These are phyloP conservation scores for Drosophila arawakana DNA, from an alignment of 1,140 invertebrate species.

Conservation along the genomic window DNA sequence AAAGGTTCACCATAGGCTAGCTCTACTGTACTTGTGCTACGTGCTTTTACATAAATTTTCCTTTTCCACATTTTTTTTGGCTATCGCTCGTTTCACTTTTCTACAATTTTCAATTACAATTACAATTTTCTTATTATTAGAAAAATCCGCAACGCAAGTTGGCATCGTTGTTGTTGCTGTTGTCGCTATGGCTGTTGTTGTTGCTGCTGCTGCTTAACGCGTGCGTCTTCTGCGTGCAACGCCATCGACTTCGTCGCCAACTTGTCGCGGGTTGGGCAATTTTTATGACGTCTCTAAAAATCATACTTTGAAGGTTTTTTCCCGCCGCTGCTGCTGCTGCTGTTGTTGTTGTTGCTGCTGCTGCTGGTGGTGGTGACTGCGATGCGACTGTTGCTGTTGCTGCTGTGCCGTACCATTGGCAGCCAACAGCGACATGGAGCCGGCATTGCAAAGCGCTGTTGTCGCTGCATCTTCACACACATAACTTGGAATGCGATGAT, in stretches of 20 bases:
- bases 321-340: conserved; percentile 78
- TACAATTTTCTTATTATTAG: conserved; percentile 57
- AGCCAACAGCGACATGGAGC: conserved; percentile 66
- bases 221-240: conserved; percentile 57
- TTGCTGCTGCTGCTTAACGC: conserved; percentile 45
- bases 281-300: conserved; percentile 85
- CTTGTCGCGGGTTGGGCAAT: conserved; percentile 79
- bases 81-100: neutral
- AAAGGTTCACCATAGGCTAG: neutral
- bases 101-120: conserved; percentile 2
- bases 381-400: conserved; percentile 35
- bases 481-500: conserved; percentile 79
- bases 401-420: conserved; percentile 44
- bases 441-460: conserved; percentile 54
- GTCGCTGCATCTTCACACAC: conserved; percentile 64
- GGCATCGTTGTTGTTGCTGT: conserved; percentile 26
- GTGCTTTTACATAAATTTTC: neutral
- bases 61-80: neutral
- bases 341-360: conserved; percentile 66
- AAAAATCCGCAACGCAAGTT: conserved; percentile 72
- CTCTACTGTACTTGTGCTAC: neutral
- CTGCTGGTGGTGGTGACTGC: conserved; percentile 54
- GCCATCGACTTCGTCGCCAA: conserved; percentile 37
- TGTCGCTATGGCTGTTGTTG: conserved; percentile 3
- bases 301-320: conserved; percentile 84